These are phyloP conservation scores for Nyctalus aviator DNA, from an alignment of 2,797 vertebrate genomes.

Conservation along the genomic window DNA sequence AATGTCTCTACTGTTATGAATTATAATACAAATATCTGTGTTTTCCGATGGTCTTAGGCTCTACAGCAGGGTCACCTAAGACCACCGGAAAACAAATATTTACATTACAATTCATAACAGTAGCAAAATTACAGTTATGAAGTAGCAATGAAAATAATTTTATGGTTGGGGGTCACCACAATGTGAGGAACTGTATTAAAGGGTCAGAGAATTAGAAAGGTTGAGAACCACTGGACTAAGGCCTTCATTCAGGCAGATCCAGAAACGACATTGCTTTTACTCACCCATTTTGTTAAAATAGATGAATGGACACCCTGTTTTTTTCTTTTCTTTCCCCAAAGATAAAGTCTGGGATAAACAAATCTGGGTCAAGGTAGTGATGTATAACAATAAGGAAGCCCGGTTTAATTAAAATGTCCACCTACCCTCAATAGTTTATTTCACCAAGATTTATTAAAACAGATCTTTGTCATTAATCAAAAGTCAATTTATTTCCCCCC, in stretches of 20 bases:
- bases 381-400: slow-evolving; percentile 37
- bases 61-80: too few relatives aligned
- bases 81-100: too few relatives aligned
- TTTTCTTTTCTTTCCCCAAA: background rate
- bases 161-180: too few relatives aligned
- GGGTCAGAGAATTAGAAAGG: too few relatives aligned
- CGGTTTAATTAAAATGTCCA: slow-evolving; percentile 72
- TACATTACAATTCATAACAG: too few relatives aligned
- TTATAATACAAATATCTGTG: too few relatives aligned
- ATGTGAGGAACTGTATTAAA: too few relatives aligned
- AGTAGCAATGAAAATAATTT: too few relatives aligned
- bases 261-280: background rate
- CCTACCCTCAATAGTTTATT: slow-evolving; percentile 57
- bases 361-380: slow-evolving; percentile 21
- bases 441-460: slow-evolving; percentile 73
- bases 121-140: too few relatives aligned
- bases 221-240: background rate
- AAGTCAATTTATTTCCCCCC: slow-evolving; percentile 67
- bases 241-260: background rate
- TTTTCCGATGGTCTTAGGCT: too few relatives aligned
- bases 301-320: background rate
- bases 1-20: too few relatives aligned
- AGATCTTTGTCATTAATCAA: slow-evolving; percentile 76
- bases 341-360: slow-evolving; percentile 23
- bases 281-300: background rate